Base-by-base conservation (phyloP, 2,888 invertebrate genomes). In the Exocentrus adspersus region DNA sequence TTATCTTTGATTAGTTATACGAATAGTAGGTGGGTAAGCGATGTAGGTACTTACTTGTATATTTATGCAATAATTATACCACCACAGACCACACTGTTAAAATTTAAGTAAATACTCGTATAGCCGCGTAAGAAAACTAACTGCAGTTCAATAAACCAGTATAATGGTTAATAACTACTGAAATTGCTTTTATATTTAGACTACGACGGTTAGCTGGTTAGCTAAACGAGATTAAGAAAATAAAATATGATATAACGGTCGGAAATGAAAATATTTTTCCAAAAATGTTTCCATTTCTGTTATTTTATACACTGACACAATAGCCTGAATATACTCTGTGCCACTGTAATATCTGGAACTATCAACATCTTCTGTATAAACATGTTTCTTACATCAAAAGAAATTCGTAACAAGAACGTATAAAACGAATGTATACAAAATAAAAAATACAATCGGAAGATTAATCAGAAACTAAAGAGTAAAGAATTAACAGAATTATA, bases 91-190 rank as follows among this genome's bases (percentile, higher is more conserved):
- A 43, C 43, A 17, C 19, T 43, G 43, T 16, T 43, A 43, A 43
- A 20, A 19, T 17, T n/a, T 17, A 43, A 43, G 12, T 20, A 43
- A 43, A 43, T 16, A 42, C 10, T n/a, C n/a, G n/a, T n/a, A n/a
- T n/a, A n/a, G n/a, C n/a, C n/a, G 16, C 42, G 16, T 43, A 9
- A 17, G 16, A 43, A 43, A 43, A 19, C 12, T 19, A n/a, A 43
- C 9, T 17, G 7, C 16, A 43, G 43, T 43, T 43, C 43, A 43
- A 43, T 6, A 43, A 43, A 43, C 43, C 19, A 43, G n/a, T 43
- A 43, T 43, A 43, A 43, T 43, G 12, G 14, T 37, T 37, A 37
- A n/a, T 10, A 37, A 37, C 12, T 3, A 5, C 37, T n/a, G n/a
- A 10, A 43, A 43, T 43, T 7, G 19, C 19, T 16, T 43, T 17